These are phyloP conservation scores for Metellina segmentata DNA, from an alignment of 2,888 invertebrate species.

Conservation along the genomic window DNA sequence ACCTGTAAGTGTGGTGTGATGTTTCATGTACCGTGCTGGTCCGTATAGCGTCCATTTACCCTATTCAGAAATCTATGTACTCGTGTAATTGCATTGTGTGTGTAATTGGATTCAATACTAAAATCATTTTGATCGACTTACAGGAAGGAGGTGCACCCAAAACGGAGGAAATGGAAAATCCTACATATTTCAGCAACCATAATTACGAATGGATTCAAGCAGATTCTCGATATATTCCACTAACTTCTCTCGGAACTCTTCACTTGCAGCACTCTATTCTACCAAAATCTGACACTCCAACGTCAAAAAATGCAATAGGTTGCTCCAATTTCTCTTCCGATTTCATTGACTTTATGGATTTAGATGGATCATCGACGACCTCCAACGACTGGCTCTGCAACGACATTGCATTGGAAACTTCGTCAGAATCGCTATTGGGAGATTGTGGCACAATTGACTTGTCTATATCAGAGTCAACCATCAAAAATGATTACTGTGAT, in stretches of 20 bases:
- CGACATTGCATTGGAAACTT: conserved; percentile 45
- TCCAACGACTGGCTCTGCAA: conserved; percentile 62
- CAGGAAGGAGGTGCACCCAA: too few species aligned
- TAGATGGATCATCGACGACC: conserved; percentile 58
- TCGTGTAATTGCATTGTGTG: too few species aligned
- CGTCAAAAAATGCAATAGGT: background rate
- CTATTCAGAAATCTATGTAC: too few species aligned
- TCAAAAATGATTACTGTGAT: background rate
- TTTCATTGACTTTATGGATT: conserved; percentile 60
- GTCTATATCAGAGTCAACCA: conserved; percentile 5
- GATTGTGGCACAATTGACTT: conserved; percentile 40
- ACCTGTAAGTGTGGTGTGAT: too few species aligned
- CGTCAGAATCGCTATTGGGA: conserved; percentile 41
- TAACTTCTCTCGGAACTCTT: background rate
- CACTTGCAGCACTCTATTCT: background rate
- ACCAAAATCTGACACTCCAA: background rate
- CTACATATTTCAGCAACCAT: background rate
- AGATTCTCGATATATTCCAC: background rate
- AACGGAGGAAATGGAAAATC: conserved; percentile 13
- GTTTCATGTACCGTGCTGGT: too few species aligned
- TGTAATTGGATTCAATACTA: too few species aligned
- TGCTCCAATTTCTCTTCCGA: conserved; percentile 36
- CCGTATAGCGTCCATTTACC: too few species aligned
- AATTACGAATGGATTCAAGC: conserved; percentile 6
- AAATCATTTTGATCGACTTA: too few species aligned